Conservation (phyloP, 2,888 invertebrate species). For the Dasysyrphus tricinctus region DNA sequence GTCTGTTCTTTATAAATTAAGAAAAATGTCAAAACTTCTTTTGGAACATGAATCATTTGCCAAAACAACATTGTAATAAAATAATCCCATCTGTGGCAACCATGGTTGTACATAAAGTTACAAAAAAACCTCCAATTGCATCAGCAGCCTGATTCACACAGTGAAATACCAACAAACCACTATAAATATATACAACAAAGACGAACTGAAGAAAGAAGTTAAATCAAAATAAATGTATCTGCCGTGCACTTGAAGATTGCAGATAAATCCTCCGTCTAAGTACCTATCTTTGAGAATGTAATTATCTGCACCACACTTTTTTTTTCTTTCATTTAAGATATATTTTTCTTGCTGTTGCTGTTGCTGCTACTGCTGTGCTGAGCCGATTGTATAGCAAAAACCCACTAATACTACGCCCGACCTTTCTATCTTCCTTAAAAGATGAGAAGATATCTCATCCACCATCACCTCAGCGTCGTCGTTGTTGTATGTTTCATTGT, state of each 20-base stretch:
- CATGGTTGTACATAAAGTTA: neutral
- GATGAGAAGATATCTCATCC: conserved; percentile 2
- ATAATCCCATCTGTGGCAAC: neutral
- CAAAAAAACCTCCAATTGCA: conserved; percentile 35
- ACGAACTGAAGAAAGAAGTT: conserved; percentile 38
- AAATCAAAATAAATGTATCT: conserved; percentile 75
- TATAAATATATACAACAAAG: neutral
- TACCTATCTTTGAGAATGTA: conserved; percentile 75
- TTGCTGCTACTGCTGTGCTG: conserved; percentile 1
- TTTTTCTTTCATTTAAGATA: neutral
- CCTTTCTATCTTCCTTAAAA: neutral
- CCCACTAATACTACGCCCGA: neutral
- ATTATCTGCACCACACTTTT: conserved; percentile 68
- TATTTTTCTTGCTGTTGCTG: conserved; percentile 14
- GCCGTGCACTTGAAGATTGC: conserved; percentile 75
- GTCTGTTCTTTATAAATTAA: too few relatives aligned
- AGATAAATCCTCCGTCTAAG: conserved; percentile 73
- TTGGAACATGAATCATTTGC: too few relatives aligned
- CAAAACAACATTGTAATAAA: neutral
- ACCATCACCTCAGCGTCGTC: neutral
- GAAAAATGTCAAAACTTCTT: too few relatives aligned
- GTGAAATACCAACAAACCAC: neutral
- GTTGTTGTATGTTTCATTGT: conserved; percentile 47
- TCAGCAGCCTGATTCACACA: conserved; percentile 28
- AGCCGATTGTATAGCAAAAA: conserved; percentile 17